Evolutionary conservation across 2,888 invertebrate genomes (phyloP).

Genomic region (Morpho achilles): DNA sequence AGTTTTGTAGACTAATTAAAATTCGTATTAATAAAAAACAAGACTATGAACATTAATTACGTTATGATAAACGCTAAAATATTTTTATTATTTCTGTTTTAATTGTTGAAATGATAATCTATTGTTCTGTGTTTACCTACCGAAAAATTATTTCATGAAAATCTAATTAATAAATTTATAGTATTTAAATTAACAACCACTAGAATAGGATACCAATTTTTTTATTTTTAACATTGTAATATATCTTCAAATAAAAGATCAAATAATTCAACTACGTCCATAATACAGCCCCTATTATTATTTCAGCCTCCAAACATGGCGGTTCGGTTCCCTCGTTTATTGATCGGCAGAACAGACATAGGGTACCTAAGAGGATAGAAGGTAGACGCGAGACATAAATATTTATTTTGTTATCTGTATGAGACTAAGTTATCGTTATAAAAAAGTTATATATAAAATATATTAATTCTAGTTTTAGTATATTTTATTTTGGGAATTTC

Average conservation of each 20-base stretch:
- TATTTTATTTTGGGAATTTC: no score
- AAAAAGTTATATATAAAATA: no score
- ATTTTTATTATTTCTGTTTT: background rate
- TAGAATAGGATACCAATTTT: background rate
- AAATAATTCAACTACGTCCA: slow-evolving; percentile 1
- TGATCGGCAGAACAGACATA: slow-evolving; percentile 49
- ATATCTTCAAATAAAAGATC: background rate
- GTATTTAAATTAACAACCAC: background rate
- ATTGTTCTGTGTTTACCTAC: slow-evolving; percentile 6
- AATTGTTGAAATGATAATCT: background rate
- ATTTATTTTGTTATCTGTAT: no score
- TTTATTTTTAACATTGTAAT: background rate
- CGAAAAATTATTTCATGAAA: slow-evolving; percentile 1
- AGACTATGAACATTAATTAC: slow-evolving; percentile 1
- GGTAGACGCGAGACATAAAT: no score
- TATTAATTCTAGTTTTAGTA: no score
- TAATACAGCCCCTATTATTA: slow-evolving; percentile 33
- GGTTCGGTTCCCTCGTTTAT: slow-evolving; percentile 50
- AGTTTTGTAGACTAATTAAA: slow-evolving; percentile 6
- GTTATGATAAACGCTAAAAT: background rate
- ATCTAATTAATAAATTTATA: background rate
- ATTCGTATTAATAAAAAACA: slow-evolving; percentile 1
- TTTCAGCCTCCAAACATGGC: slow-evolving; percentile 36
- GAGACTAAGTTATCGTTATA: no score
- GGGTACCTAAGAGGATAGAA: slow-evolving; percentile 44